Evolutionary conservation across 2,797 vertebrate genomes (phyloP), one percentile per base, ranked within the genome.

Genomic region (Danio tinwini): DNA sequence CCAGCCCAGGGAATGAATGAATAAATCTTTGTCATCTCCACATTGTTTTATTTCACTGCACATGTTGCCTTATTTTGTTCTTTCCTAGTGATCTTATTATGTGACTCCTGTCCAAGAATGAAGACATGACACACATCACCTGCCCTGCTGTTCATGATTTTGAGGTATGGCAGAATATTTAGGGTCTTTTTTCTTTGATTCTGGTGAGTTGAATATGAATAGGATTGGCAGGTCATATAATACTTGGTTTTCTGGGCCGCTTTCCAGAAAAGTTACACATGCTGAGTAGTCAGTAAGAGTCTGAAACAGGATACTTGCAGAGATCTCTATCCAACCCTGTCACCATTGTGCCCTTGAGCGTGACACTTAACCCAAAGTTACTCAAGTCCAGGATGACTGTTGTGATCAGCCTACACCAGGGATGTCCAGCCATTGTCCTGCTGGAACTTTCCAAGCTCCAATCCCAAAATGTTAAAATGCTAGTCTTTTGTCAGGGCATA

Each of bases 161-260:
- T 52, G 76, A 82, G 81, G 61, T 69, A 68, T 82, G 82, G 42
- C 6, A 59, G 16, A 86, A 89, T 89, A 86, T 90, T 87, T 87
- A 84, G 76, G 70, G 59, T 7, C 29, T 3, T 62, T 29, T 62
- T 19, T 45, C 39, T 70, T 76, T 76, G 39, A 1, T 21, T 78
- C 77, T 39, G 40, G 76, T 70, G 65, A 21, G 56, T 13, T 63
- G 58, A 62, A 21, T 40, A 3, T 16, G 13, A 63, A 63, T n/a
- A 49, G 56, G 56, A 49, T 13, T 21, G 59, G 29, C 4, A 37
- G 68, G 49, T 47, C 58, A 47, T 42, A 4, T 47, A 64, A 73
- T 73, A 40, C 16, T 55, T 64, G 59, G 47, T 45, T 71, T 71
- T 40, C 49, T 64, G 39, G 49, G 59, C 49, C 1, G 50, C 69